These are phyloP conservation scores for Dyspetes luteomarginatus DNA, from an alignment of 2,888 invertebrate species.

Conservation along the genomic window DNA sequence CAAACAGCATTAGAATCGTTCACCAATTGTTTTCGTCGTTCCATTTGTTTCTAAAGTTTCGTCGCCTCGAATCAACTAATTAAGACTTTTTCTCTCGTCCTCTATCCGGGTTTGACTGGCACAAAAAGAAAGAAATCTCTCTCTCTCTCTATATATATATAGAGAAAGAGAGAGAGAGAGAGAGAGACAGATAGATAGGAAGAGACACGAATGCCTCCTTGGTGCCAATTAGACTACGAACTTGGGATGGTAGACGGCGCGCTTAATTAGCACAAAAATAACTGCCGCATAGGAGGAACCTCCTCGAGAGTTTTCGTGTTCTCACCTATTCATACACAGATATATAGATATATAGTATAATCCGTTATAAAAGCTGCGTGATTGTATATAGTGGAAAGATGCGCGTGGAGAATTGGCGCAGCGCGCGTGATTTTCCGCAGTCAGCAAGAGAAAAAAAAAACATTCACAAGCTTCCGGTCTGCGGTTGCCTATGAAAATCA, in stretches of 20 bases:
- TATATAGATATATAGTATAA: neutral
- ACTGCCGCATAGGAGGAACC: slow-evolving; percentile 40
- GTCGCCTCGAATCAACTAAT: slow-evolving; percentile 70
- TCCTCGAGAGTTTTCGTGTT: neutral
- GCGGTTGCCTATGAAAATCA: neutral
- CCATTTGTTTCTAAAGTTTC: neutral
- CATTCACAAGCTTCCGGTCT: no score
- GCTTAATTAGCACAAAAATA: slow-evolving; percentile 79
- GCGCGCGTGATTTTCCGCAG: neutral
- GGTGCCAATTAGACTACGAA: slow-evolving; percentile 72
- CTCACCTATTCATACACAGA: neutral
- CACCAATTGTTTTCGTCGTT: slow-evolving; percentile 15
- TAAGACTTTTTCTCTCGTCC: slow-evolving; percentile 62
- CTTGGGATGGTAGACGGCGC: slow-evolving; percentile 59
- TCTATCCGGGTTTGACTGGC: slow-evolving; percentile 14
- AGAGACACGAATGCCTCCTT: slow-evolving; percentile 30
- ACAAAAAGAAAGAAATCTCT: no score
- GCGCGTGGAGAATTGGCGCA: neutral
- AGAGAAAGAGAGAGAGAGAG: no score
- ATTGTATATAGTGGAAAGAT: neutral
- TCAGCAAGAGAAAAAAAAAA: neutral
- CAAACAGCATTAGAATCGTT: neutral
- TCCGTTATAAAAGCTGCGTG: neutral
- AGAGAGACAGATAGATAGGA: no score
- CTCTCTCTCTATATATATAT: no score